Conservation (phyloP, 2,113 vertebrate species). For the Antennarius striatus region DNA sequence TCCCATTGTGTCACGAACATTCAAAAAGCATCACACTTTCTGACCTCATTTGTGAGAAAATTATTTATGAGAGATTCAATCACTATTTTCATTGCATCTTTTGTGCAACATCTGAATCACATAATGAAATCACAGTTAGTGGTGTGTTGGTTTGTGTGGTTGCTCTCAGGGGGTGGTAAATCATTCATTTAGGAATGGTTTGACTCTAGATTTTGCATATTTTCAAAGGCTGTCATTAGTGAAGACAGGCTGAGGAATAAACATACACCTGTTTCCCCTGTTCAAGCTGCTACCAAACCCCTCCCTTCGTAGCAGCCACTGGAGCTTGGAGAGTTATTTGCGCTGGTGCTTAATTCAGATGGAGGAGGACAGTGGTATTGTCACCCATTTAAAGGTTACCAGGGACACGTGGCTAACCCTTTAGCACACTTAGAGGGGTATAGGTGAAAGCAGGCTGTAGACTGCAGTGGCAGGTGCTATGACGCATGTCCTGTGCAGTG, state of each 20-base stretch:
- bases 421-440: slow-evolving; percentile 55
- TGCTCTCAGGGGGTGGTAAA: no score
- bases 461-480: slow-evolving; percentile 73
- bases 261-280: slow-evolving; percentile 71
- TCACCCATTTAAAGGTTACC: slow-evolving; percentile 73
- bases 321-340: slow-evolving; percentile 28
- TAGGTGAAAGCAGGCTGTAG: slow-evolving; percentile 52
- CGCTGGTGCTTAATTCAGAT: slow-evolving; percentile 56
- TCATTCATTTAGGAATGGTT: no score
- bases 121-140: no score
- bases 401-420: slow-evolving; percentile 67
- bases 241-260: slow-evolving; percentile 41
- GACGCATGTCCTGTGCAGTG: slow-evolving; percentile 70
- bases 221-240: no score
- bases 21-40: no score
- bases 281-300: slow-evolving; percentile 42
- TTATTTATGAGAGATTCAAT: no score
- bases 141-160: no score
- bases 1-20: no score
- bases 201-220: no score
- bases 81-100: no score
- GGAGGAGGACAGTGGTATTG: slow-evolving; percentile 70
- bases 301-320: slow-evolving; percentile 43
- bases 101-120: no score
- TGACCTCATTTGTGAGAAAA: no score